phyloP scores from a whole-genome alignment of 2,113 vertebrate species.

The Passer domesticus region DNA sequence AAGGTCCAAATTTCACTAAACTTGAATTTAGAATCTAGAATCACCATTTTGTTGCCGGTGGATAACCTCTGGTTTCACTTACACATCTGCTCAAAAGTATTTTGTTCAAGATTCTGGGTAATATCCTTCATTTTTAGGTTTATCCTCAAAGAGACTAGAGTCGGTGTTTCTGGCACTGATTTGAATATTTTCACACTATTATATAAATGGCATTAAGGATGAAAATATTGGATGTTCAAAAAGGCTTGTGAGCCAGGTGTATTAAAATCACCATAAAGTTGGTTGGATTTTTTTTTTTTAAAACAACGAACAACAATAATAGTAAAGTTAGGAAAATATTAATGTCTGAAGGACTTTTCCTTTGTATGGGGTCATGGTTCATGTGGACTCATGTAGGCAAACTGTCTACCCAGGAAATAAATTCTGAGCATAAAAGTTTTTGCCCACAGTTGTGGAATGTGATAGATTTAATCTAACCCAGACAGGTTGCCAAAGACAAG shows the following conservation, averaged over 20 bases:
- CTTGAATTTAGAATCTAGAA: not conserved
- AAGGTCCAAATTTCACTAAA: not conserved
- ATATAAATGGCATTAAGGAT: not conserved
- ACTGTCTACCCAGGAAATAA: not conserved
- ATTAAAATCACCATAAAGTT: not conserved
- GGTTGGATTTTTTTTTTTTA: no score
- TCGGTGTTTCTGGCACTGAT: not conserved
- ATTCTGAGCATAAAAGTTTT: not conserved
- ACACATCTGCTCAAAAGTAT: not conserved
- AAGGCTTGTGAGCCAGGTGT: not conserved
- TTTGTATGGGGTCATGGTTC: not conserved
- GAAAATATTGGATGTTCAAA: not conserved
- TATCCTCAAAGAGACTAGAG: not conserved
- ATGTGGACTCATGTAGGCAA: not conserved
- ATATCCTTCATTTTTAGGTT: not conserved
- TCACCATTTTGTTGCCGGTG: not conserved
- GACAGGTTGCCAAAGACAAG: not conserved
- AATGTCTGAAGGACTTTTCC: not conserved
- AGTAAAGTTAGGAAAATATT: not conserved
- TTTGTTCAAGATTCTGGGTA: not conserved
- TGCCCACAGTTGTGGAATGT: not conserved
- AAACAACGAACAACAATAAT: not conserved
- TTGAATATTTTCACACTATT: not conserved
- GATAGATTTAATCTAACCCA: not conserved
- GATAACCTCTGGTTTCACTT: not conserved